Percentiles rank a stretch among this genome's conserved stretches.
These are phyloP conservation scores for Phrynocephalus versicolor DNA, from an alignment of 2,113 vertebrate genomes.

Conservation along the genomic window DNA sequence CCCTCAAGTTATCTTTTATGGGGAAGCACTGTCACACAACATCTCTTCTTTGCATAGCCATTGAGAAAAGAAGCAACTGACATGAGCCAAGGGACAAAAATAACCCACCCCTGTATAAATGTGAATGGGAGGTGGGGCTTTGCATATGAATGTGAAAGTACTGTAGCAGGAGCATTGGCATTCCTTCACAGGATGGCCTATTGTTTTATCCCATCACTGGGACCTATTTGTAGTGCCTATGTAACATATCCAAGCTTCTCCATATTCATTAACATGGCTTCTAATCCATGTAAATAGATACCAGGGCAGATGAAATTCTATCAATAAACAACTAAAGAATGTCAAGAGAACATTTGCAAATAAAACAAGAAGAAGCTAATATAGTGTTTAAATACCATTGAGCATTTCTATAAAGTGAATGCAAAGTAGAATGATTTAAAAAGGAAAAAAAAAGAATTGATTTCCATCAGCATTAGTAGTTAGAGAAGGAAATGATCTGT, in stretches of 20 bases:
- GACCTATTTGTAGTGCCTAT: neutral
- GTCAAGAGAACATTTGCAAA: neutral
- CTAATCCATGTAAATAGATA: conserved; percentile 11
- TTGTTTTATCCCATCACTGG: neutral
- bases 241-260: conserved; percentile 1
- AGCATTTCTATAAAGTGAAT: neutral
- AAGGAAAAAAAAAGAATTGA: neutral
- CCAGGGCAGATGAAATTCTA: neutral
- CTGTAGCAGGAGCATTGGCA: neutral
- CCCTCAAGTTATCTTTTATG: neutral
- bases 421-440: neutral
- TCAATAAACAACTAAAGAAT: conserved; percentile 1
- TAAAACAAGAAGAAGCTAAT: conserved; percentile 3
- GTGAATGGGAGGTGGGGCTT: neutral
- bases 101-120: neutral
- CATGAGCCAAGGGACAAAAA: neutral
- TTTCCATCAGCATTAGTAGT: conserved; percentile 5
- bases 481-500: conserved; percentile 33
- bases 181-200: neutral
- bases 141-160: neutral
- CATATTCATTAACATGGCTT: neutral
- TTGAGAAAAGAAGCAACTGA: neutral
- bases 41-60: neutral
- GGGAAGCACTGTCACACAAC: neutral
- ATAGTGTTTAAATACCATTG: conserved; percentile 6